Conservation (phyloP, 2,113 vertebrate species). For the Danionella cerebrum region DNA sequence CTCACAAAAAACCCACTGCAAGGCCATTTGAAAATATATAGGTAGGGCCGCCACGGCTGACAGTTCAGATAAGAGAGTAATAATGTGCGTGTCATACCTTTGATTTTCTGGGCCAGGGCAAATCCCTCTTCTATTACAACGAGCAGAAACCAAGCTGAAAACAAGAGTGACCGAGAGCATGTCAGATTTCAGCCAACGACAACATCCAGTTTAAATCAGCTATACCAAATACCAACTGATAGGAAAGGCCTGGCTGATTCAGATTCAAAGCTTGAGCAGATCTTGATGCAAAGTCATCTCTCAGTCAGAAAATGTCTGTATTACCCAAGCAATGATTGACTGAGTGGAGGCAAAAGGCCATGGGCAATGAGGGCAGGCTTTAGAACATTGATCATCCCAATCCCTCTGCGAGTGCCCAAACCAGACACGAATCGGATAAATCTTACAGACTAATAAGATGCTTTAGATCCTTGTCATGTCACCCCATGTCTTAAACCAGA, state of each 20-base stretch:
- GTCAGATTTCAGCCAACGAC: constrained; percentile 4
- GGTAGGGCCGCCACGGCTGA: background rate
- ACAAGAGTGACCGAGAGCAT: constrained; percentile 22
- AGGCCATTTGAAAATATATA: background rate
- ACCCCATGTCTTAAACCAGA: background rate
- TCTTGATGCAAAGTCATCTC: background rate
- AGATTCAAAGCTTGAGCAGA: background rate
- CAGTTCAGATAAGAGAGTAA: background rate
- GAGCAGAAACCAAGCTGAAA: constrained; percentile 83
- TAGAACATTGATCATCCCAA: constrained; percentile 19
- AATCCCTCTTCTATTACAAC: constrained; percentile 88
- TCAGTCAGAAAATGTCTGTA: background rate
- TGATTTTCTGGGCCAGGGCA: constrained; percentile 87
- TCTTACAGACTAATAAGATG: background rate
- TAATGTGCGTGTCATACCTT: constrained; percentile 64
- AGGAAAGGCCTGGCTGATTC: too few species aligned
- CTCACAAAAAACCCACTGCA: background rate
- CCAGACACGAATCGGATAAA: background rate
- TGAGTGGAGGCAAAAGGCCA: constrained; percentile 2
- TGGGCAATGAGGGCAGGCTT: background rate
- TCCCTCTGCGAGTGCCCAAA: background rate
- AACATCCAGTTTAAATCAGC: too few species aligned
- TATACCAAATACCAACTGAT: too few species aligned
- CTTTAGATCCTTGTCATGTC: background rate
- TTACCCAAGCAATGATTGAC: constrained; percentile 13